These are phyloP conservation scores for Anser cygnoides DNA, from an alignment of 2,113 vertebrate genomes.

Conservation along the genomic window DNA sequence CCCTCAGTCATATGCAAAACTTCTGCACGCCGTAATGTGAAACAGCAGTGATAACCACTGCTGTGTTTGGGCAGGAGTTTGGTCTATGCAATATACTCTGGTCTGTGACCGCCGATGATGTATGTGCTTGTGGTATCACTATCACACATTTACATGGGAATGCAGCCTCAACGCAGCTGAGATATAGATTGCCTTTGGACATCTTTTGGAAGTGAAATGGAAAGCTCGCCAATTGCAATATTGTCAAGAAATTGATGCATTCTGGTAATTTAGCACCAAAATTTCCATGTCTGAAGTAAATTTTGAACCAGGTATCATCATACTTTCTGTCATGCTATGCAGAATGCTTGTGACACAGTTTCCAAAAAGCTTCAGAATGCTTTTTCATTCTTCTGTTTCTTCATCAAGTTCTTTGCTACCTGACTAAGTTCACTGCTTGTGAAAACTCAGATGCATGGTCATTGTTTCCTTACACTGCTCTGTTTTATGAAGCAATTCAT, in stretches of 20 bases:
- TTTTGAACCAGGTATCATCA: background rate
- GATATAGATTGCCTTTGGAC: background rate
- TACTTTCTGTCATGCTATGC: background rate
- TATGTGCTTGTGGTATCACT: background rate
- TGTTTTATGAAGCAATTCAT: background rate
- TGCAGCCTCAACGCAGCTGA: background rate
- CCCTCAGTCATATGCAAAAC: background rate
- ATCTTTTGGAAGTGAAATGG: background rate
- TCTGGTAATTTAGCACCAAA: background rate
- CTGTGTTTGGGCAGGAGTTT: background rate
- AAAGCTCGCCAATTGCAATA: background rate
- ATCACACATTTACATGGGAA: background rate
- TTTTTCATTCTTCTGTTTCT: background rate
- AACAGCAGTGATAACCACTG: background rate
- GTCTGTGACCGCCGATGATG: rapidly evolving
- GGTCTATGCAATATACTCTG: background rate
- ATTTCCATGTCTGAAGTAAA: background rate
- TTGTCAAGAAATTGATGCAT: background rate
- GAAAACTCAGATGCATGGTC: background rate
- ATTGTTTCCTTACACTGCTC: background rate
- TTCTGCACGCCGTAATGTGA: background rate
- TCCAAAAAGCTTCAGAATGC: background rate
- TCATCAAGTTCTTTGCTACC: background rate
- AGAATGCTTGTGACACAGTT: background rate
- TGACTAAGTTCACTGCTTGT: background rate